Base-by-base conservation (phyloP, 23 tunicate species). In the Aplidium turbinatum region DNA sequence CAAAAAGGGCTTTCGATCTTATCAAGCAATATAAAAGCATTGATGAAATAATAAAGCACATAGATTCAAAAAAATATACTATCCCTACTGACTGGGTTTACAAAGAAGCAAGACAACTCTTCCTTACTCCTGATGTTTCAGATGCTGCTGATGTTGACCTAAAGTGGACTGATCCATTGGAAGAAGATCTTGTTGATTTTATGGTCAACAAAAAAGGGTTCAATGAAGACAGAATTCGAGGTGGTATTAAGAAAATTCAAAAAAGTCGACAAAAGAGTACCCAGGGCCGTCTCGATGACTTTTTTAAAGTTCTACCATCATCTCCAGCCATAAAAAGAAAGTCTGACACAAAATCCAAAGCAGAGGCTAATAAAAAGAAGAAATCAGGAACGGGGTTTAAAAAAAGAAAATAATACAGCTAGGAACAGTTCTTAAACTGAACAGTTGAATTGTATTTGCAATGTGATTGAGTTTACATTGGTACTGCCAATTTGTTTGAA, bases 211-310 rank as follows among this genome's bases (percentile, higher is more conserved):
- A 93, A 76, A 93, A 86, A 61, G 98, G 98, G 2, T 93, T 93
- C 60, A 86, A 76, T 71, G 98, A 93, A 73, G 98, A 93, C 38
- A 48, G 98, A 69, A 81, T 93, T 48, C 51, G 99, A 22, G 82
- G 66, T 81, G 99, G 94, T 24, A 47, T 87, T 22, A 87, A 94
- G 64, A 86, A 82, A 67, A 73, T 94, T 4, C 36, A 54, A 1
- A 87, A 87, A 28, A 77, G 85, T 58, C 45, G 87, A 48, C 76
- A 82, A 39, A 78, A 86, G 38, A 85, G 90, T 57, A 78, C 90
- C 0, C 97, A 91, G 53, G 98, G 99, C 24, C 79, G 99, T 16
- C 58, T 94, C 61, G 99, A 94, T 82, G 99, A 94, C 48, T 94
- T 94, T 60, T 94, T 94, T 62, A 94, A 87, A 73, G 78, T 82